Percentiles rank a stretch among this genome's conserved stretches.
These are phyloP conservation scores for Lordiphosa stackelbergi DNA, from an alignment of 1,140 invertebrate species.

Conservation along the genomic window DNA sequence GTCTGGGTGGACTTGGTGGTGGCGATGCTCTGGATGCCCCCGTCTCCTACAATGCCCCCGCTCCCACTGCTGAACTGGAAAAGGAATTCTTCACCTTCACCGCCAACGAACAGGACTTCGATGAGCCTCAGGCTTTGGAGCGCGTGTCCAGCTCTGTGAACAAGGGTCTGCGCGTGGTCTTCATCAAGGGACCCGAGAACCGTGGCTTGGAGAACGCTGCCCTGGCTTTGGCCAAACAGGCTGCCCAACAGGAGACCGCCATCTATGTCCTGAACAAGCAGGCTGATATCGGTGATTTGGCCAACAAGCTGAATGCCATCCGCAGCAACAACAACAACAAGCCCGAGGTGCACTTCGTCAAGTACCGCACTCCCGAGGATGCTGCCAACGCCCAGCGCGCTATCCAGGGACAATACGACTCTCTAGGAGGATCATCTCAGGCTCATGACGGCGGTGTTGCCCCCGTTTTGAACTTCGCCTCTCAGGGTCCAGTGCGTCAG, in stretches of 20 bases:
- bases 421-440: constrained; percentile 41
- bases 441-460: constrained; percentile 51
- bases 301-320: constrained; percentile 38
- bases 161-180: constrained; percentile 49
- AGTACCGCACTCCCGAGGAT: constrained; percentile 54
- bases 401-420: constrained; percentile 55
- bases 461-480: constrained; percentile 54
- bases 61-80: constrained; percentile 36
- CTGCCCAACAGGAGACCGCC: constrained; percentile 44
- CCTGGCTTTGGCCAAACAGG: constrained; percentile 44
- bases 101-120: constrained; percentile 47
- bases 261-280: constrained; percentile 54
- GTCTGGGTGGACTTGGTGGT: constrained; percentile 31
- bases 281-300: constrained; percentile 39
- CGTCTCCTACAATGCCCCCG: constrained; percentile 30
- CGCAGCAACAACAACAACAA: constrained; percentile 34
- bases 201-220: constrained; percentile 49
- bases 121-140: constrained; percentile 38
- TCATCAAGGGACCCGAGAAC: constrained; percentile 59
- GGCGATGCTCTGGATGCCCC: constrained; percentile 27
- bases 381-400: constrained; percentile 49
- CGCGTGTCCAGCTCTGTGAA: constrained; percentile 35
- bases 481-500: constrained; percentile 45
- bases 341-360: constrained; percentile 57
- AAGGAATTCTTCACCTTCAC: constrained; percentile 56